These are phyloP conservation scores for Periophthalmus magnuspinnatus DNA, from an alignment of 2,797 vertebrate genomes.

Conservation along the genomic window DNA sequence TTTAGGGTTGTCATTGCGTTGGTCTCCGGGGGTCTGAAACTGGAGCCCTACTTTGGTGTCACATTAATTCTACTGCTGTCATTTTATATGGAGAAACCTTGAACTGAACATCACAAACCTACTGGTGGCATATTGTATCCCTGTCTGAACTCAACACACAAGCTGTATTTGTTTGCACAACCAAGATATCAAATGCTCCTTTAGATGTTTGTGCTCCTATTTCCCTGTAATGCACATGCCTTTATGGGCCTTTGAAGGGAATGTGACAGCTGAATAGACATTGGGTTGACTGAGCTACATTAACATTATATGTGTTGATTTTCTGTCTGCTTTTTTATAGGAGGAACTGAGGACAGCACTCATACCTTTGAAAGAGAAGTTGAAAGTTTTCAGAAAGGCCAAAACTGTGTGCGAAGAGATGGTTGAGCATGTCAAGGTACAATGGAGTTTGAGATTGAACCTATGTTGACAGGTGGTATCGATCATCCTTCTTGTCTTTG, in stretches of 20 bases:
- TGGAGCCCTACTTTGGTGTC: slow-evolving; percentile 64
- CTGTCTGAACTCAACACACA: slow-evolving; percentile 1
- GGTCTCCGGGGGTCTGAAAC: slow-evolving; percentile 67
- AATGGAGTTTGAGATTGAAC: slow-evolving; percentile 16
- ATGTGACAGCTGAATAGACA: slow-evolving; percentile 56
- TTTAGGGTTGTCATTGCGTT: slow-evolving; percentile 59
- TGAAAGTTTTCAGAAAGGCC: slow-evolving; percentile 70
- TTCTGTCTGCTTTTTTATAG: slow-evolving; percentile 63
- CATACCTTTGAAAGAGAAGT: slow-evolving; percentile 75
- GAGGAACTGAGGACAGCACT: slow-evolving; percentile 78
- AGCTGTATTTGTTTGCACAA: slow-evolving; percentile 3
- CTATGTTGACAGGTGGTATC: not conserved
- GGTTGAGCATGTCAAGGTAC: slow-evolving; percentile 76
- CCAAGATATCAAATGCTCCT: slow-evolving; percentile 1
- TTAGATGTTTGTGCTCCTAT: slow-evolving; percentile 18
- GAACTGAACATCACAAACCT: slow-evolving; percentile 1
- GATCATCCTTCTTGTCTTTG: slow-evolving; percentile 26
- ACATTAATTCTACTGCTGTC: slow-evolving; percentile 42
- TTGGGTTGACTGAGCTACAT: slow-evolving; percentile 44
- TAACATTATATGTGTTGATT: slow-evolving; percentile 48
- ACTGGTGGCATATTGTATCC: not conserved
- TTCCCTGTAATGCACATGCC: slow-evolving; percentile 27
- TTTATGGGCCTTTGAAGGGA: slow-evolving; percentile 27
- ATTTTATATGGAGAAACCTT: slow-evolving; percentile 10
- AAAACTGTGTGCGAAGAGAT: slow-evolving; percentile 71